These are phyloP conservation scores for Agriopis aurantiaria DNA, from an alignment of 2,888 invertebrate genomes.

Conservation along the genomic window DNA sequence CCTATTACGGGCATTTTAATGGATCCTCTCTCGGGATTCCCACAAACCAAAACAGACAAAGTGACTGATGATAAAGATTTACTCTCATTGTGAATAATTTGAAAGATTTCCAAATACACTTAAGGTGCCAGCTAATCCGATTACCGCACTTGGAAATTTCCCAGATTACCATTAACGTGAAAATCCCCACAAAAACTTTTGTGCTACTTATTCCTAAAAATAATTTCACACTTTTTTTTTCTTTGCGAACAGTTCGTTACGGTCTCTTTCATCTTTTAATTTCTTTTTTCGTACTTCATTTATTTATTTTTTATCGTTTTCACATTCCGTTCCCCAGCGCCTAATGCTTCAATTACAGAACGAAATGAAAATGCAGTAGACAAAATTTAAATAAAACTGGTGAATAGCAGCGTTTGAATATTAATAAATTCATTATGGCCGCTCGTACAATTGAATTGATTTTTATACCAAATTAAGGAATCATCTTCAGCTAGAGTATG, in stretches of 20 bases:
- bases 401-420: slow-evolving; percentile 51
- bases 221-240: slow-evolving; percentile 72
- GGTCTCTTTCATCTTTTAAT: slow-evolving; percentile 74
- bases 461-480: neutral
- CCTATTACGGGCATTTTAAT: slow-evolving; percentile 41
- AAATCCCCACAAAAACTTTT: slow-evolving; percentile 71
- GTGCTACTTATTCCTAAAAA: slow-evolving; percentile 72
- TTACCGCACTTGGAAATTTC: slow-evolving; percentile 68
- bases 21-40: slow-evolving; percentile 45
- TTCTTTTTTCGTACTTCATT: slow-evolving; percentile 66
- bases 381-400: slow-evolving; percentile 54
- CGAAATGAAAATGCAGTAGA: slow-evolving; percentile 57
- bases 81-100: slow-evolving; percentile 63
- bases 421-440: slow-evolving; percentile 39
- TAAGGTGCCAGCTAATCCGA: slow-evolving; percentile 67
- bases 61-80: slow-evolving; percentile 59
- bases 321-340: slow-evolving; percentile 55
- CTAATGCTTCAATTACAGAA: slow-evolving; percentile 64
- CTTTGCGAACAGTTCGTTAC: slow-evolving; percentile 69
- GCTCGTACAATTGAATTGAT: neutral
- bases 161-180: slow-evolving; percentile 72
- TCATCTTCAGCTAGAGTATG: neutral
- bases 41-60: slow-evolving; percentile 53
- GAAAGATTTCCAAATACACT: slow-evolving; percentile 63
- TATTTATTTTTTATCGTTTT: slow-evolving; percentile 59